phyloP scores from a whole-genome alignment of 2,797 vertebrate species.

The Danionella dracula region DNA sequence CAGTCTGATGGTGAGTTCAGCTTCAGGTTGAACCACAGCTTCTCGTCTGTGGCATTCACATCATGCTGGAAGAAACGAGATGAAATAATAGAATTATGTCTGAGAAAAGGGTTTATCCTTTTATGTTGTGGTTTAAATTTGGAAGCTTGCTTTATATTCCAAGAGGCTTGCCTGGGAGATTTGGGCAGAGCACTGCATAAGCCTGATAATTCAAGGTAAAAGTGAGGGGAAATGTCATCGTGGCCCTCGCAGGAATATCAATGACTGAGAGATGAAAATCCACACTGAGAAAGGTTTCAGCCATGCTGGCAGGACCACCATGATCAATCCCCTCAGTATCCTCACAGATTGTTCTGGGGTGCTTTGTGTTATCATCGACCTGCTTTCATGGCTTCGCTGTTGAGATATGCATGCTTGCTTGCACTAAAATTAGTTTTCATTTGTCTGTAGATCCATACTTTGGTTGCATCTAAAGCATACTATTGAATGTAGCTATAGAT shows the following conservation, averaged over 20 bases:
- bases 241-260: slow-evolving; percentile 48
- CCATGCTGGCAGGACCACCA: background rate
- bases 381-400: background rate
- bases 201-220: slow-evolving; percentile 54
- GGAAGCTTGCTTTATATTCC: slow-evolving; percentile 39
- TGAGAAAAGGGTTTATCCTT: slow-evolving; percentile 41
- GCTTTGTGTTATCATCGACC: slow-evolving; percentile 4
- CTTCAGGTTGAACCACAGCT: background rate
- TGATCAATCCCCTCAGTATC: slow-evolving; percentile 23
- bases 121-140: slow-evolving; percentile 44
- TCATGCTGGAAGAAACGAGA: background rate
- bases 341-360: background rate
- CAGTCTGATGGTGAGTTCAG: background rate
- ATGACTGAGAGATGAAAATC: slow-evolving; percentile 33
- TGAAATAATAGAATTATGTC: slow-evolving; percentile 17
- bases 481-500: background rate
- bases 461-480: background rate
- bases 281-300: background rate
- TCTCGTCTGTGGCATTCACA: slow-evolving; percentile 23
- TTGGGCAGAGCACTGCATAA: slow-evolving; percentile 36
- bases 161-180: slow-evolving; percentile 45
- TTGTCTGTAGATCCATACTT: background rate
- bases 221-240: slow-evolving; percentile 54
- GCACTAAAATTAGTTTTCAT: background rate
- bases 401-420: slow-evolving; percentile 22